A percentile compares a stretch with the other conserved stretches of the same genome.
Evolutionary conservation across 2,888 invertebrate genomes (phyloP).

Genomic region (Lepeophtheirus nordmannii): DNA sequence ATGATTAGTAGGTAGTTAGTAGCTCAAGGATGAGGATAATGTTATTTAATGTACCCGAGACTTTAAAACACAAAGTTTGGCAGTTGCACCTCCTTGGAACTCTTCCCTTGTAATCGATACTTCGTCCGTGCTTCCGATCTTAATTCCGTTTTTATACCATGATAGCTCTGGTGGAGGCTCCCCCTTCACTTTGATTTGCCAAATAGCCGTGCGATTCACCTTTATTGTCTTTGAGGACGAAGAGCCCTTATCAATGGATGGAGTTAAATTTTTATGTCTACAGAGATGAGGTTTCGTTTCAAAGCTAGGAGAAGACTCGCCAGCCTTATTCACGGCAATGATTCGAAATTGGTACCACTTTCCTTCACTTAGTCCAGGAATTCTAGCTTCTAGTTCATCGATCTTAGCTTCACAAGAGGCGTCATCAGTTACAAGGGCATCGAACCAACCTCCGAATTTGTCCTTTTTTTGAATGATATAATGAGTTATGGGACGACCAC

Average conservation of each 20-base stretch:
- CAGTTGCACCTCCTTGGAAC: constrained; percentile 28
- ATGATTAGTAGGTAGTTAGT: constrained; percentile 21
- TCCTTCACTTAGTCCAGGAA: constrained; percentile 72
- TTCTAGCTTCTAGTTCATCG: constrained; percentile 31
- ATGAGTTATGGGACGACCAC: constrained; percentile 79
- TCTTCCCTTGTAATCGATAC: constrained; percentile 30
- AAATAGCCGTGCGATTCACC: constrained; percentile 37
- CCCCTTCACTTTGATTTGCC: constrained; percentile 39
- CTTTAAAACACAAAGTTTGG: constrained; percentile 5
- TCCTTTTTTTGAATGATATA: constrained; percentile 85
- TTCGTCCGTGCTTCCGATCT: constrained; percentile 27
- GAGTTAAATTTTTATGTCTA: constrained; percentile 34
- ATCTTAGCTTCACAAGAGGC: constrained; percentile 28
- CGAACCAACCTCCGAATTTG: constrained; percentile 38
- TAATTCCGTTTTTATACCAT: constrained; percentile 34
- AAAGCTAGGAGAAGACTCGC: constrained; percentile 42
- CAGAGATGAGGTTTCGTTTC: constrained; percentile 35
- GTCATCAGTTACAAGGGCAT: constrained; percentile 28
- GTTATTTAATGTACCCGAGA: constrained; percentile 25
- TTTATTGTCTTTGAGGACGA: constrained; percentile 32
- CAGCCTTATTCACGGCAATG: constrained; percentile 77
- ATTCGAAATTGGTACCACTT: constrained; percentile 84
- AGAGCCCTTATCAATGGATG: constrained; percentile 18
- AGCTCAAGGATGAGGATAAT: background rate
- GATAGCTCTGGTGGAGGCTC: constrained; percentile 40